Percentiles rank a stretch among this genome's conserved stretches.
phyloP scores from a whole-genome alignment of 2,888 invertebrate genomes.

The Brassicogethes aeneus region DNA sequence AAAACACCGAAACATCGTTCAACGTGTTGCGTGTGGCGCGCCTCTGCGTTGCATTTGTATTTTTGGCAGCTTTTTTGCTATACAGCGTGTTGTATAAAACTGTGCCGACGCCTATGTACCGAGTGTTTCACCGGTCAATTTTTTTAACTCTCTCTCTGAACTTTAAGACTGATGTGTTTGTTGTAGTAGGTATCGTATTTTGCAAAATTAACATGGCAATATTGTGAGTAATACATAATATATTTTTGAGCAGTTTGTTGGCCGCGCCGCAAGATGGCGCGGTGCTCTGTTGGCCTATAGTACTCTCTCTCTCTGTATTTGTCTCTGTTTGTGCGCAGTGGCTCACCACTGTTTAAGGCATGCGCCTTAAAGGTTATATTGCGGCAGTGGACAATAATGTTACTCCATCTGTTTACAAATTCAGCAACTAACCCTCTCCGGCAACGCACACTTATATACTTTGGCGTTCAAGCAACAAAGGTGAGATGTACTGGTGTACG shows the following conservation, averaged over 20 bases:
- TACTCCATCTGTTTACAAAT: conserved; percentile 40
- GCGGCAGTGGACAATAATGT: conserved; percentile 39
- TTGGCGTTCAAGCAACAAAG: too few species aligned
- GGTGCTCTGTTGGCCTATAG: conserved; percentile 27
- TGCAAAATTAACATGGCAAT: conserved; percentile 39
- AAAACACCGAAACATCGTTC: too few species aligned
- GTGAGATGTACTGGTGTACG: too few species aligned
- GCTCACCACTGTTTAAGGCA: conserved; percentile 21
- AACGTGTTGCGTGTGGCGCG: too few species aligned
- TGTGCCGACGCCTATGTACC: too few species aligned
- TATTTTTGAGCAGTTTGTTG: conserved; percentile 37
- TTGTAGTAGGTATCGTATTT: conserved; percentile 23
- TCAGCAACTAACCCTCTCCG: too few species aligned
- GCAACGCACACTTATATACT: too few species aligned
- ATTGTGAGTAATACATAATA: conserved; percentile 28
- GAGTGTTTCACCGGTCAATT: too few species aligned
- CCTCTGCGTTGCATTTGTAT: too few species aligned
- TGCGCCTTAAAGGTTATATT: conserved; percentile 33
- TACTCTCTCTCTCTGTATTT: conserved; percentile 5
- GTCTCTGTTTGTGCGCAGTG: conserved; percentile 24
- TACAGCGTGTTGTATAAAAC: too few species aligned
- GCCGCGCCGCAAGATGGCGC: conserved; percentile 7
- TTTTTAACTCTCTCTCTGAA: conserved; percentile 32
- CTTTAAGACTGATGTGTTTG: conserved; percentile 40
- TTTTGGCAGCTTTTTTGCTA: too few species aligned